Evolutionary conservation across 2,888 invertebrate species (phyloP), one percentile per base, ranked within the genome.

Genomic region (Leptura quadrifasciata): DNA sequence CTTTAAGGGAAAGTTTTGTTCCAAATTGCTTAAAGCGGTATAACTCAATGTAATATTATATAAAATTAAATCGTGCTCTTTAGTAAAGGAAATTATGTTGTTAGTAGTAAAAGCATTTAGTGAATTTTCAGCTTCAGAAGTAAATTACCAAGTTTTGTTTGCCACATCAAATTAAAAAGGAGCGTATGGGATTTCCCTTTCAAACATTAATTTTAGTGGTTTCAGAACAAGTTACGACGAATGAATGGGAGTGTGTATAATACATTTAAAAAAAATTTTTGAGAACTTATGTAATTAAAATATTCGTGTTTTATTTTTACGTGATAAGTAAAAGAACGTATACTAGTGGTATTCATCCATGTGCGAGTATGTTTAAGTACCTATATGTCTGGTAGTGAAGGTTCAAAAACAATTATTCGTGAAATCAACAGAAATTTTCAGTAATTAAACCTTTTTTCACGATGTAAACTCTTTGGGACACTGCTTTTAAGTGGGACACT

Each of bases 11-110:
- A 71, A 71, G 61, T 60, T 71, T 61, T 52, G 27, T 47, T 58
- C 24, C 61, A 61, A 70, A 71, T 60, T 52, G 70, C 70, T 71
- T 47, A 27, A 71, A 71, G 70, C 70, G 27, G 24, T 71, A 61
- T 60, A 71, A 61, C 70, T 71, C 57, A 71, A 52, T 71, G 61
- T 71, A 71, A 61, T 71, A 71, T 71, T 71, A 60, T 27, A 60
- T 47, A 52, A 52, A 71, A 71, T 71, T 71, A 52, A 71, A 61
- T 61, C 21, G 24, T 71, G 70, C 61, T 71, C 60, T 61, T 58
- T 21, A 52, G 61, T 27, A 52, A 71, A 71, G 70, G 47, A 61
- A 61, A 71, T 71, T 71, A 71, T 52, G 47, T 71, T 71, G 69
- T 57, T 69, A 69, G 69, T 58, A 58, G 69, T 69, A 58, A 69